phyloP scores from a whole-genome alignment of 2,113 vertebrate genomes.

The Manacus vitellinus region DNA sequence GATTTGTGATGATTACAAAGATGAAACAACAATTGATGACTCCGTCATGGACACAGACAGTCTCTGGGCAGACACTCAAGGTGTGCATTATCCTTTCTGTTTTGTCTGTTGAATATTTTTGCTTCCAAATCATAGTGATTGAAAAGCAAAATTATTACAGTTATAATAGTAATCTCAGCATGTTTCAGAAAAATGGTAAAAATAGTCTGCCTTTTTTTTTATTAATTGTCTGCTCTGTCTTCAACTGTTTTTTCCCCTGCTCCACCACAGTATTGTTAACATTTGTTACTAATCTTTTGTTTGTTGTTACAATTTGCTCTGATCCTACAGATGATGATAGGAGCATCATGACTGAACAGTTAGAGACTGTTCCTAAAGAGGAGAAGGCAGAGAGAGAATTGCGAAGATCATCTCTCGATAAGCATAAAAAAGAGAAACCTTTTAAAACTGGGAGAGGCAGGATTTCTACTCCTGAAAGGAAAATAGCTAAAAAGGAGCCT shows the following conservation, averaged over 20 bases:
- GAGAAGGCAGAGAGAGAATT: constrained; percentile 82
- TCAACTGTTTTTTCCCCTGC: constrained; percentile 39
- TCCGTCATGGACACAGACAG: constrained; percentile 96
- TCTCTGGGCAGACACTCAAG: constrained; percentile 98
- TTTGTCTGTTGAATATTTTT: constrained; percentile 54
- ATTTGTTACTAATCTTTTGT: constrained; percentile 71
- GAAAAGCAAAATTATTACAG: constrained; percentile 19
- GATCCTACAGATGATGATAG: constrained; percentile 92
- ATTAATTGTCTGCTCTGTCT: constrained; percentile 9
- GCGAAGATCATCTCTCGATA: constrained; percentile 85
- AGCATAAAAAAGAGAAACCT: constrained; percentile 88
- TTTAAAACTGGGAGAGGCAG: constrained; percentile 87
- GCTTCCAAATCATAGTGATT: constrained; percentile 51
- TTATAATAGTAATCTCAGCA: constrained; percentile 15
- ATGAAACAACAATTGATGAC: constrained; percentile 97
- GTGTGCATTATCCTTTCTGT: constrained; percentile 81
- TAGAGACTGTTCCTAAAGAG: constrained; percentile 88
- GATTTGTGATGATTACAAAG: constrained; percentile 91
- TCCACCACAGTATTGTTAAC: constrained; percentile 25
- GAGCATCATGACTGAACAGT: constrained; percentile 93
- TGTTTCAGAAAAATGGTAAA: constrained; percentile 42
- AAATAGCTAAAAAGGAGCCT: constrained; percentile 91
- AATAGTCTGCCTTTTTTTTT: constrained; percentile 12
- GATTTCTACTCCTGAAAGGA: constrained; percentile 95
- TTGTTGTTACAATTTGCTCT: constrained; percentile 80